Evolutionary conservation across 1,140 invertebrate species (phyloP), one percentile per base, ranked within the genome.

Genomic region (Aphelenchoides avenae): DNA sequence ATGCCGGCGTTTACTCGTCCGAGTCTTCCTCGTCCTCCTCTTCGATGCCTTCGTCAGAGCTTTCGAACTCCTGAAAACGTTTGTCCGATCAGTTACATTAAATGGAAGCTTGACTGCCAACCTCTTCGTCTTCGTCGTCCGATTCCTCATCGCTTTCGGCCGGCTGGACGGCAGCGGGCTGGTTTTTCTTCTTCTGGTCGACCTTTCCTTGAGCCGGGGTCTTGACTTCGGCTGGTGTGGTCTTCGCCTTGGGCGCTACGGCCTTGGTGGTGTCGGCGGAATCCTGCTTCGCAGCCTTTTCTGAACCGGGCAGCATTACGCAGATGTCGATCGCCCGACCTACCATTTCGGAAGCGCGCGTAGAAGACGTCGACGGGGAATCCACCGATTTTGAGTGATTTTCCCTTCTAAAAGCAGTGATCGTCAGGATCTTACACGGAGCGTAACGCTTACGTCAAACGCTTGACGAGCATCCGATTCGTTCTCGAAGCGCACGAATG

Each of bases 11-110:
- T n/a, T 51, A 31, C 20, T 51, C 48, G 5, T 51, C 48, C 7
- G 18, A 20, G 29, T 44, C 42, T 11, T 44, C 42, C 11, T 26
- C 26, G n/a, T 34, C 48, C 5, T 22, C 41, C 31, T 51, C 48
- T 26, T 52, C 30, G 4, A 51, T 5, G 26, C 48, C 48, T 42
- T 51, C 48, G 7, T 51, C 48, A n/a, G 48, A 51, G 11, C 31
- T 46, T 5, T 37, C 30, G 5, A 51, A n/a, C n/a, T n/a, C n/a
- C n/a, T n/a, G n/a, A n/a, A n/a, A n/a, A n/a, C n/a, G n/a, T n/a
- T n/a, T n/a, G n/a, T n/a, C n/a, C n/a, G n/a, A n/a, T n/a, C n/a
- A n/a, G n/a, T n/a, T n/a, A n/a, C n/a, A n/a, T n/a, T n/a, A n/a
- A n/a, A n/a, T n/a, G n/a, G n/a, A n/a, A n/a, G n/a, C n/a, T n/a